phyloP scores from a whole-genome alignment of 2,113 vertebrate genomes.

The Cottus gobio region DNA sequence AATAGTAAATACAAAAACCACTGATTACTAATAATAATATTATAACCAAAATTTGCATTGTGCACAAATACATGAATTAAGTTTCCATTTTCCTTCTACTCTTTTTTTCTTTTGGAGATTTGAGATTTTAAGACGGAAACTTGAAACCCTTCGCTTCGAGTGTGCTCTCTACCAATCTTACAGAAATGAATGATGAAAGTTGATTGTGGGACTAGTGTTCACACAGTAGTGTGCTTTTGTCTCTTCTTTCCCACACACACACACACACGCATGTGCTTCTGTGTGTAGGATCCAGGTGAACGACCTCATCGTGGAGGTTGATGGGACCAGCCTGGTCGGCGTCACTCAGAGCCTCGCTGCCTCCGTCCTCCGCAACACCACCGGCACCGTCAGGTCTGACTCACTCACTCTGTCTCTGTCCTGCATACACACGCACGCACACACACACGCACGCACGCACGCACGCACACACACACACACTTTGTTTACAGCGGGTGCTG shows the following conservation, averaged over 20 bases:
- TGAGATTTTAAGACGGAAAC: background rate
- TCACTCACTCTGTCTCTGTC: background rate
- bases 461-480: background rate
- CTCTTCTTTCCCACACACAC: background rate
- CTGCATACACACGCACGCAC: background rate
- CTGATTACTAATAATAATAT: background rate
- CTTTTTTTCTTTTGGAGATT: background rate
- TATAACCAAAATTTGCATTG: background rate
- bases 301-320: slow-evolving; percentile 95
- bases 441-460: background rate
- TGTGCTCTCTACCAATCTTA: background rate
- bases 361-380: slow-evolving; percentile 94
- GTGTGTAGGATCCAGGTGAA: slow-evolving; percentile 93
- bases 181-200: background rate
- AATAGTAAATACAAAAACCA: background rate
- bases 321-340: slow-evolving; percentile 95
- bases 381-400: slow-evolving; percentile 90
- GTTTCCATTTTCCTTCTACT: background rate
- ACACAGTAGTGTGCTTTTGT: background rate
- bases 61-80: no score
- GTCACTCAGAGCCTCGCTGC: slow-evolving; percentile 97
- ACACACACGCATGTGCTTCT: background rate
- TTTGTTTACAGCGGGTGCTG: background rate
- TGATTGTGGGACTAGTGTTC: background rate
- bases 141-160: background rate